Base-by-base conservation (phyloP, 2,797 vertebrate genomes). In the Micromesistius poutassou region DNA sequence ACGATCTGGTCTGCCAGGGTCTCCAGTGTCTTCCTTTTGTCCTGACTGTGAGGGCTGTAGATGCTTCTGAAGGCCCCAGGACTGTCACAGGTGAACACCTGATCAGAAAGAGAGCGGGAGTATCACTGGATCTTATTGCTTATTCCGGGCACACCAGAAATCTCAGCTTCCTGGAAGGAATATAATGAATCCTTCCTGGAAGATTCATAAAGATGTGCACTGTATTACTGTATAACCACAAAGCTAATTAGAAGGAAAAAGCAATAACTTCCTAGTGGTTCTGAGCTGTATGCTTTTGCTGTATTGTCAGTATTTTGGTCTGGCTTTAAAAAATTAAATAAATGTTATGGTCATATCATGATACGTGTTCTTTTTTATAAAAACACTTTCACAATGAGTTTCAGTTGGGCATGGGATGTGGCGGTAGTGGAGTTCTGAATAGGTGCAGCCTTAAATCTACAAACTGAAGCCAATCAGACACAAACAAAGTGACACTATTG, bases 51-150 rank as follows among this genome's bases (percentile, higher is more conserved):
- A 71, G 95, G 94, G 87, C 95, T 96, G 73, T 98, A 99, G 89
- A 98, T 95, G 87, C 93, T 95, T 77, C 90, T 94, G 91, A 99
- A 99, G 0, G 96, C 95, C 83, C 94, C 93, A 1, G 96, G 94
- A 89, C 96, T 90, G 78, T 96, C 94, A 78, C 95, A 96, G 33
- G 96, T 96, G 91, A 98, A 99, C 8, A 98, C 97, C 98, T 99
- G 78, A 0, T 25, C 33, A 84, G 38, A 73, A 74, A 30, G 35
- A 74, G 25, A 1, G 35, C 25, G 14, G 68, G 30, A 30, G 30
- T 71, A 31, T 71, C 30, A 71, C 30, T 30, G 8, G 8, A 70
- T 30, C 10, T 55, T 19, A 6, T 6, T 55, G 50, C n/a, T n/a
- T n/a, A n/a, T n/a, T n/a, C n/a, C n/a, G n/a, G n/a, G n/a, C n/a